Evolutionary conservation across 2,113 vertebrate species (phyloP).

Genomic region (Passer domesticus): DNA sequence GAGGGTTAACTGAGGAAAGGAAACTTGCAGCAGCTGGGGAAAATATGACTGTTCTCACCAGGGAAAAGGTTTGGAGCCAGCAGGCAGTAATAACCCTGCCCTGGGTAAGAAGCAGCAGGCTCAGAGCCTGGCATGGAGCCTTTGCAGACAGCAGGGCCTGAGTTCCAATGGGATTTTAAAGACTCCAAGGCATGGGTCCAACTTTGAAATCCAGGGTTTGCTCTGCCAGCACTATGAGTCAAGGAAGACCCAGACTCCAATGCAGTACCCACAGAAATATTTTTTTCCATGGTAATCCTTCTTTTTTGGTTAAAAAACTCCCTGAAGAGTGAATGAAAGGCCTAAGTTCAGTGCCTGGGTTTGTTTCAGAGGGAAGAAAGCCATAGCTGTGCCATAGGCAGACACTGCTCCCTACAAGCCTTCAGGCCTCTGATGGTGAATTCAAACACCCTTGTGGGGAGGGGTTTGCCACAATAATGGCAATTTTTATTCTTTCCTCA

Average conservation of each 20-base stretch:
- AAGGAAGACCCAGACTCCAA: not conserved
- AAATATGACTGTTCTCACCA: not conserved
- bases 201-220: not conserved
- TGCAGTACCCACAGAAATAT: not conserved
- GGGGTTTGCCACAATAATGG: not conserved
- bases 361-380: not conserved
- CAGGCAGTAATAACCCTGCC: not conserved
- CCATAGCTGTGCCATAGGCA: not conserved
- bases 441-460: not conserved
- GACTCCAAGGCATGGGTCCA: not conserved
- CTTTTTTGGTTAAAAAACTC: not conserved
- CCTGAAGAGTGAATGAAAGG: rapidly evolving
- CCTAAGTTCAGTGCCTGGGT: not conserved
- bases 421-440: not conserved
- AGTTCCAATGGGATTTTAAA: not conserved
- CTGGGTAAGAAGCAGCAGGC: not conserved
- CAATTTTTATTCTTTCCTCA: not conserved
- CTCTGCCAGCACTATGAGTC: not conserved
- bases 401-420: not conserved
- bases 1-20: not conserved
- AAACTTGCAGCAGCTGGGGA: not conserved
- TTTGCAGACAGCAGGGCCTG: not conserved
- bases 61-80: not conserved
- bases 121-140: not conserved
- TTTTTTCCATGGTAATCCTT: not conserved